These are phyloP conservation scores for Percina caprodes DNA, from an alignment of 2,113 vertebrate genomes.

Conservation along the genomic window DNA sequence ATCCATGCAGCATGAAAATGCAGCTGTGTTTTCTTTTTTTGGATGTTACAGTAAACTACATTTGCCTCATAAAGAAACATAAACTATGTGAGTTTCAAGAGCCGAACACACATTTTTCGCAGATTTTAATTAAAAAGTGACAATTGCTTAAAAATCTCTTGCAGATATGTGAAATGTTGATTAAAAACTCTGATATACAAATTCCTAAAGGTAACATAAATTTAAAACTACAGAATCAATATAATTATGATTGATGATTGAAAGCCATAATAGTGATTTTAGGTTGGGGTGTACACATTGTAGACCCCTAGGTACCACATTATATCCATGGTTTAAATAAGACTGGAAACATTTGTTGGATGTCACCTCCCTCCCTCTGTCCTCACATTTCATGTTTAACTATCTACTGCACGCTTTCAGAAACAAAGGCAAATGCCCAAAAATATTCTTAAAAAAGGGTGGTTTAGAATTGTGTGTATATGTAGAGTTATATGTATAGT, in stretches of 20 bases:
- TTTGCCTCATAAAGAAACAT: slow-evolving; percentile 27
- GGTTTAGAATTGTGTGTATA: background rate
- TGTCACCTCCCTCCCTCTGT: background rate
- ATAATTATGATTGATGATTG: background rate
- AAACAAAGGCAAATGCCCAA: background rate
- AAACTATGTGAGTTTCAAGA: slow-evolving; percentile 8
- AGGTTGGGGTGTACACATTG: too few species aligned
- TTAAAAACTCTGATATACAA: background rate
- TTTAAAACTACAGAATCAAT: background rate
- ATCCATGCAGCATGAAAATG: slow-evolving; percentile 25
- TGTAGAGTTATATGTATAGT: background rate
- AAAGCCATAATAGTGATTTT: background rate
- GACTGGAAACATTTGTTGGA: background rate
- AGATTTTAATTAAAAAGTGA: background rate
- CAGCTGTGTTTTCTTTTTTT: slow-evolving; percentile 78
- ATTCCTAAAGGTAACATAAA: background rate
- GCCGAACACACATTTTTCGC: background rate
- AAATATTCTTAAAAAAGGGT: background rate
- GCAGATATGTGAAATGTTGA: too few species aligned
- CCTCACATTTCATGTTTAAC: background rate
- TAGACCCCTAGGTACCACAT: too few species aligned
- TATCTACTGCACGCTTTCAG: background rate
- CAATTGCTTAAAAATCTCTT: background rate
- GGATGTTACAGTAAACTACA: slow-evolving; percentile 40
- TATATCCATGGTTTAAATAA: background rate